Base-by-base conservation (phyloP, 2,797 vertebrate genomes). In the Streptopelia turtur region DNA sequence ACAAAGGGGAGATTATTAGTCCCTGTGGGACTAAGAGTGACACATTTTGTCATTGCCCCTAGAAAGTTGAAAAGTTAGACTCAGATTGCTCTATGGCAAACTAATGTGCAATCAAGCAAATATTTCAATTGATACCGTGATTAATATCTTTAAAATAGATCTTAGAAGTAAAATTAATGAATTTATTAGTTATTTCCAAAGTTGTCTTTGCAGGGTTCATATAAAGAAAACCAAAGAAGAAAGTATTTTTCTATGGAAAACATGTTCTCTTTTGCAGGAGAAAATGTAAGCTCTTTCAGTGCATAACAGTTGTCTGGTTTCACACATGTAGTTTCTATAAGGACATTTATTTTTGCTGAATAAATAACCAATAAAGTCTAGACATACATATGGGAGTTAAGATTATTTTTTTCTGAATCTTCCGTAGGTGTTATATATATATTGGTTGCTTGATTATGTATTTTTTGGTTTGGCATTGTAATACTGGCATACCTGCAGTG, bases 401-500 rank as follows among this genome's bases (percentile, higher is more conserved):
- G 3, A 8, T 11, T 18, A 43, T 30, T 35, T 37, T 78, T 78
- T 45, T 52, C 18, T 50, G 1, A 0, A 70, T 90, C 35, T 59
- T 86, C 21, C 3, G 3, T 13, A 61, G 12, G 6, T 21, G 4
- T 23, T 57, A 33, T 3, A 45, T 15, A 45, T 15, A 60, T 28
- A 25, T 61, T 22, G 50, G 12, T 30, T 78, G 3, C 53, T 82
- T 49, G 43, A 57, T 35, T 43, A 23, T 59, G 4, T 74, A 17
- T 24, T 49, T 78, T 93, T 66, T 87, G 5, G 33, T 83, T 90
- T 61, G 28, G 4, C 20, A 30, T 72, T 41, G 8, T 28, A 57
- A 11, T 60, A 61, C 10, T 8, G 6, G 3, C 25, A 69, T 28
- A 33, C 4, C 2, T 23, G 12, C 22, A 59, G 41, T 0, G 3